A percentile compares a stretch with the other conserved stretches of the same genome.
Conservation (phyloP, 2,113 vertebrate genomes). For the Leuciscus idus region DNA sequence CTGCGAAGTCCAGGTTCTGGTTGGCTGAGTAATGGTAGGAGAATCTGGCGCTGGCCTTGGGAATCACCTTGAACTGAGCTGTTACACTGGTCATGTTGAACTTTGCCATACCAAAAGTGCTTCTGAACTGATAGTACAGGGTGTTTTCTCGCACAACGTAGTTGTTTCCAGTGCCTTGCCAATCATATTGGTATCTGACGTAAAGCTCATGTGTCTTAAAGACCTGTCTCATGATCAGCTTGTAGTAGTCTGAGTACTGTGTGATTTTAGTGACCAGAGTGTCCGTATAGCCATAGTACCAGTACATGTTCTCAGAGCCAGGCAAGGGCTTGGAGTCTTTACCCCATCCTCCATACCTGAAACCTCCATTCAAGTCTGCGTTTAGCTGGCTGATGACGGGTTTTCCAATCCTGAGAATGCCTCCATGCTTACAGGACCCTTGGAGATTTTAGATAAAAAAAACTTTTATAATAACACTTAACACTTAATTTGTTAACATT, state of each 20-base stretch:
- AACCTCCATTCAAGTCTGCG: conserved; percentile 58
- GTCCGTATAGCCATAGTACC: conserved; percentile 57
- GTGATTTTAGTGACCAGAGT: conserved; percentile 52
- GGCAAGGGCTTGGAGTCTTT: conserved; percentile 72
- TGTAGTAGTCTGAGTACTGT: conserved; percentile 68
- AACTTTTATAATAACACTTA: too few relatives aligned
- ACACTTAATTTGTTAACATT: too few relatives aligned
- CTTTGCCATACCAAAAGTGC: conserved; percentile 68
- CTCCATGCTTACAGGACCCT: too few relatives aligned
- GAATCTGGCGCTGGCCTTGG: conserved; percentile 64
- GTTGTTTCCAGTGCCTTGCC: conserved; percentile 66
- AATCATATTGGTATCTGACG: neutral
- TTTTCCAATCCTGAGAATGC: conserved; percentile 40
- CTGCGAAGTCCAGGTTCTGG: conserved; percentile 74
- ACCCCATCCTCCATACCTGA: conserved; percentile 70
- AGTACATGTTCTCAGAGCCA: conserved; percentile 70
- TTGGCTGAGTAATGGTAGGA: conserved; percentile 66
- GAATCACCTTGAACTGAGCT: conserved; percentile 62
- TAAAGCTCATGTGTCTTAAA: conserved; percentile 39
- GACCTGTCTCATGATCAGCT: conserved; percentile 62
- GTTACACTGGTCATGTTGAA: conserved; percentile 65
- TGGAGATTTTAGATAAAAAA: too few relatives aligned
- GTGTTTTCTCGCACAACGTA: conserved; percentile 64
- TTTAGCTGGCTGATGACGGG: conserved; percentile 69
- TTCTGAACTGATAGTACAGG: conserved; percentile 67